Percentiles rank a stretch among this genome's conserved stretches.
phyloP scores from a whole-genome alignment of 2,797 vertebrate species.

The Thamnophis elegans region DNA sequence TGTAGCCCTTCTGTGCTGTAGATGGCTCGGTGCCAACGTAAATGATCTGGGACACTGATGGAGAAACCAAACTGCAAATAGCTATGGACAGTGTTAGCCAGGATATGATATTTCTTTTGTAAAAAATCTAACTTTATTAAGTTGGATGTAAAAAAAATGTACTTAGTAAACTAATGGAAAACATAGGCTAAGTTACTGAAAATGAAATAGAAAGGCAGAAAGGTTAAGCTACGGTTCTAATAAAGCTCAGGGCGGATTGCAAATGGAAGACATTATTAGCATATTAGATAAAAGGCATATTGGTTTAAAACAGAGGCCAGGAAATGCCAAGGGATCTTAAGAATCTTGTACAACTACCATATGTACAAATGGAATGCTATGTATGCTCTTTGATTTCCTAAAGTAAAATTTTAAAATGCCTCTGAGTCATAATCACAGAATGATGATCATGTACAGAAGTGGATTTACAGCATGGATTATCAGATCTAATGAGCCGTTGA shows the following conservation, averaged over 20 bases:
- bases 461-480: background rate
- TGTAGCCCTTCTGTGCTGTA: background rate
- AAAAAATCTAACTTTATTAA: background rate
- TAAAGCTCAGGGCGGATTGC: background rate
- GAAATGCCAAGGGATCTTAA: background rate
- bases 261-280: background rate
- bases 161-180: background rate
- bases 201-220: background rate
- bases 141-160: background rate
- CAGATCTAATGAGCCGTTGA: background rate
- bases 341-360: background rate
- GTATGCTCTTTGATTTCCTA: background rate
- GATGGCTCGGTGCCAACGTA: background rate
- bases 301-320: background rate
- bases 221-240: background rate
- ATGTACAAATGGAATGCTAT: background rate
- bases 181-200: background rate
- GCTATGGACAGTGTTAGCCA: background rate
- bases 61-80: slow-evolving; percentile 5
- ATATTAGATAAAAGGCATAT: background rate
- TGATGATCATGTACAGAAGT: background rate
- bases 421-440: background rate
- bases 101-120: background rate
- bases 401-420: background rate
- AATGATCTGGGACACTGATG: slow-evolving; percentile 18